Conservation (phyloP, 1,140 invertebrate species). For the Palaemon carinicauda region DNA sequence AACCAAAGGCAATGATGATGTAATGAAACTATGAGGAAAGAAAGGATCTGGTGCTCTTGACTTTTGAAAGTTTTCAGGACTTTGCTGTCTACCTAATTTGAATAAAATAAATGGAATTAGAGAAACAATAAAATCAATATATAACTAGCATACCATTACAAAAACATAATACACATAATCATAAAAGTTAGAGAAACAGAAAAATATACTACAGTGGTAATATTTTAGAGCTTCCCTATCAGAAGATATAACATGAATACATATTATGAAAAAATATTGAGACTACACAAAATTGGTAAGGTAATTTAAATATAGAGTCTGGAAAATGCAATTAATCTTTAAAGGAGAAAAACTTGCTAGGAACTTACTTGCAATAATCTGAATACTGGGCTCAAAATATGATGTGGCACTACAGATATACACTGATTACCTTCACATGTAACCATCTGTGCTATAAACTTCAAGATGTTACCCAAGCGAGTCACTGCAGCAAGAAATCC, state of each 20-base stretch:
- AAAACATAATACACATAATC: no score
- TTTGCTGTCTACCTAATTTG: neutral
- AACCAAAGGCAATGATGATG: constrained; percentile 7
- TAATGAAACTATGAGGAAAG: neutral
- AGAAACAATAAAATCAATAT: neutral
- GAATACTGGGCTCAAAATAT: neutral
- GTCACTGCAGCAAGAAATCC: neutral
- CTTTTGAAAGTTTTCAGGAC: neutral
- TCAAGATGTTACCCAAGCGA: constrained; percentile 3
- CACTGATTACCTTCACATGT: neutral
- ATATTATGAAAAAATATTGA: no score
- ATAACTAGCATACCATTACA: no score
- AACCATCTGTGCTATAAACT: constrained; percentile 9
- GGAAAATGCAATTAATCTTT: no score
- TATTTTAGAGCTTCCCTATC: no score
- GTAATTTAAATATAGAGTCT: no score
- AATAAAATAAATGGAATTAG: neutral
- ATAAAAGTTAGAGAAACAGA: no score
- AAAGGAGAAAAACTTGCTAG: no score
- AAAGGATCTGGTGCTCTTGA: constrained; percentile 19
- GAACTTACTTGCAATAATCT: constrained; percentile 21
- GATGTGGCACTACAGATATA: neutral
- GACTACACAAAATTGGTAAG: no score
- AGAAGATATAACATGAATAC: no score
- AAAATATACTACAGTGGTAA: no score